phyloP scores from a whole-genome alignment of 2,888 invertebrate genomes.

The Torymus auratus region DNA sequence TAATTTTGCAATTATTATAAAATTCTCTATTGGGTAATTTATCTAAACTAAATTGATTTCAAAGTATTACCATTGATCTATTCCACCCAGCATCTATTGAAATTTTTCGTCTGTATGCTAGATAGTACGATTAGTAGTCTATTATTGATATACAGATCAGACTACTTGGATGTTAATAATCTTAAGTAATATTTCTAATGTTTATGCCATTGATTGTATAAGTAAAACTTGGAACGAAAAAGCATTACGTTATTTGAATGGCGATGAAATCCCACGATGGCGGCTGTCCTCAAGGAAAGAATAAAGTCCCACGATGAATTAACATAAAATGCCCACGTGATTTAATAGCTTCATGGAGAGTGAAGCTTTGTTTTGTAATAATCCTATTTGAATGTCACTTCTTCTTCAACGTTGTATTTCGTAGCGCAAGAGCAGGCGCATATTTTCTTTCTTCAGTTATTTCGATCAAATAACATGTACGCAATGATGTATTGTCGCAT shows the following conservation, averaged over 20 bases:
- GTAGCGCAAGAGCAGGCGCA: constrained; percentile 2
- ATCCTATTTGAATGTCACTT: constrained; percentile 22
- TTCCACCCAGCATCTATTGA: constrained; percentile 9
- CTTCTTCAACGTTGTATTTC: constrained; percentile 12
- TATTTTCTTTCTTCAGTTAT: constrained; percentile 28
- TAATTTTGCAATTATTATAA: no score
- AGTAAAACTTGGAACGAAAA: constrained; percentile 54
- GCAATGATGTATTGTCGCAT: constrained; percentile 43
- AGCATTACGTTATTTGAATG: constrained; percentile 57
- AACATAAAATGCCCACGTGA: constrained; percentile 64
- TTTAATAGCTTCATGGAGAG: constrained; percentile 52
- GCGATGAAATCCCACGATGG: constrained; percentile 65
- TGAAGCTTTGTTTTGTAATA: constrained; percentile 38
- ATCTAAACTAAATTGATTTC: constrained; percentile 24
- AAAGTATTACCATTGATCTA: constrained; percentile 28
- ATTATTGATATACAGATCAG: constrained; percentile 2
- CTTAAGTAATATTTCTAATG: neutral
- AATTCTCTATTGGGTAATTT: constrained; percentile 5
- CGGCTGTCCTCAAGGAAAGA: constrained; percentile 62
- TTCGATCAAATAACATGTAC: constrained; percentile 24
- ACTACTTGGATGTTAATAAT: neutral
- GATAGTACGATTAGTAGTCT: neutral
- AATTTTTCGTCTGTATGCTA: constrained; percentile 12
- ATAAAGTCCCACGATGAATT: constrained; percentile 63
- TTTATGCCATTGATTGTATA: constrained; percentile 26